A percentile compares a stretch with the other conserved stretches of the same genome.
phyloP scores from a whole-genome alignment of 2,888 invertebrate species.

The Caprella mutica region DNA sequence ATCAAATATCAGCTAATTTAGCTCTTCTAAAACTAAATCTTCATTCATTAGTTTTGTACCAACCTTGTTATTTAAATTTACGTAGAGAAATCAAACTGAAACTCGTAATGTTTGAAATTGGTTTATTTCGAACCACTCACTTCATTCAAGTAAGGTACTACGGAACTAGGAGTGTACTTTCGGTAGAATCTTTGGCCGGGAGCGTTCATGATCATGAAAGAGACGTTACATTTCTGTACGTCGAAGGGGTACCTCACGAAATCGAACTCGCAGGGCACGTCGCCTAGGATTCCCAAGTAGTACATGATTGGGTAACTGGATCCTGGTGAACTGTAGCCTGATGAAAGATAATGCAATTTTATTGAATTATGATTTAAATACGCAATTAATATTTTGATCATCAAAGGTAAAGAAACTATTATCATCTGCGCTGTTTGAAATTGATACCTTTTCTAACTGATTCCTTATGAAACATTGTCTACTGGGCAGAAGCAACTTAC shows the following conservation, averaged over 20 bases:
- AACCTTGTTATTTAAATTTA: background rate
- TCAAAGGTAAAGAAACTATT: too few relatives aligned
- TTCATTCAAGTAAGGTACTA: conserved; percentile 10
- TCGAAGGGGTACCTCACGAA: conserved; percentile 14
- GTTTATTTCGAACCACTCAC: too few relatives aligned
- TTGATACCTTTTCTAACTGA: too few relatives aligned
- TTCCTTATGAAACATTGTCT: background rate
- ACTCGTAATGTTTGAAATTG: too few relatives aligned
- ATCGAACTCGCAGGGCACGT: conserved; percentile 10
- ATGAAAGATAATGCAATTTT: background rate
- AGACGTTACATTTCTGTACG: conserved; percentile 11
- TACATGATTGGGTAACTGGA: conserved; percentile 1
- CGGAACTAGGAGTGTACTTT: background rate
- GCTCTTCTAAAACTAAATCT: background rate
- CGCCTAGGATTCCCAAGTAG: conserved; percentile 6
- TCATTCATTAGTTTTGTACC: background rate
- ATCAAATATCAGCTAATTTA: too few relatives aligned
- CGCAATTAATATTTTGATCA: too few relatives aligned
- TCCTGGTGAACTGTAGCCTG: conserved; percentile 7
- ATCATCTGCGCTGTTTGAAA: too few relatives aligned
- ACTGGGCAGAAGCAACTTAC: background rate
- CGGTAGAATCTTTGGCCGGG: background rate
- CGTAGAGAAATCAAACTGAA: too few relatives aligned
- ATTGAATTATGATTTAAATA: too few relatives aligned
- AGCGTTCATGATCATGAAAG: conserved; percentile 12